Conservation (phyloP, 2,888 invertebrate species). For the Salticus scenicus region DNA sequence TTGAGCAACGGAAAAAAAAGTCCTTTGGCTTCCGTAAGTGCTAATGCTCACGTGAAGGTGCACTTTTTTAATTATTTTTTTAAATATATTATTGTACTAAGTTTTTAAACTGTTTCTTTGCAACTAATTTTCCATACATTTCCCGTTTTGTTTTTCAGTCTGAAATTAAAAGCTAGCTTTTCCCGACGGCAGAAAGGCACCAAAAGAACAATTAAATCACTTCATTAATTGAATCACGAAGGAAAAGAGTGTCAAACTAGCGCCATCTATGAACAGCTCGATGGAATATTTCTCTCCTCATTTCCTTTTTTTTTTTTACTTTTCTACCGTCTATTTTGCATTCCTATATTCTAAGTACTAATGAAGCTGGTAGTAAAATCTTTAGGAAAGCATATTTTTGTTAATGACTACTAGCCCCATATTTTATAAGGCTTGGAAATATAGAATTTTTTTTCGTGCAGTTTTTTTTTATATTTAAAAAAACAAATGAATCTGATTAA, state of each 20-base stretch:
- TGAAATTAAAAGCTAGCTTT: conserved; percentile 61
- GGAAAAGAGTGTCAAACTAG: conserved; percentile 43
- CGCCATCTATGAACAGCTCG: conserved; percentile 42
- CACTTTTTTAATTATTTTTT: conserved; percentile 65
- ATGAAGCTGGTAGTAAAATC: conserved; percentile 52
- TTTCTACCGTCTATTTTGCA: conserved; percentile 51
- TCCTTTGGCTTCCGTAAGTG: conserved; percentile 8
- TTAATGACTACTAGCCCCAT: conserved; percentile 57
- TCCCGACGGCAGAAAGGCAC: conserved; percentile 49
- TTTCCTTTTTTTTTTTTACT: conserved; percentile 31
- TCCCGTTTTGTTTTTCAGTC: conserved; percentile 42
- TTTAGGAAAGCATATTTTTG: conserved; percentile 66
- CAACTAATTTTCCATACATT: conserved; percentile 57
- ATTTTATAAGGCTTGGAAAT: conserved; percentile 30
- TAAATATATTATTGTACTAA: conserved; percentile 67
- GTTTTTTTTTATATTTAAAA: conserved; percentile 38
- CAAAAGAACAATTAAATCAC: conserved; percentile 68
- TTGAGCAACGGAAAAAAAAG: conserved; percentile 34
- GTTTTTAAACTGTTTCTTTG: conserved; percentile 70
- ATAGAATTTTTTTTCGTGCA: conserved; percentile 22
- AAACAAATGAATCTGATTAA: conserved; percentile 67
- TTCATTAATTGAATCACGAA: conserved; percentile 70
- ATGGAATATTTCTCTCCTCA: conserved; percentile 30
- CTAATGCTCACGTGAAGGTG: conserved; percentile 49
- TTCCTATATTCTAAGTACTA: conserved; percentile 61